Base-by-base conservation (phyloP, 2,113 vertebrate genomes). In the Lepus timidus region DNA sequence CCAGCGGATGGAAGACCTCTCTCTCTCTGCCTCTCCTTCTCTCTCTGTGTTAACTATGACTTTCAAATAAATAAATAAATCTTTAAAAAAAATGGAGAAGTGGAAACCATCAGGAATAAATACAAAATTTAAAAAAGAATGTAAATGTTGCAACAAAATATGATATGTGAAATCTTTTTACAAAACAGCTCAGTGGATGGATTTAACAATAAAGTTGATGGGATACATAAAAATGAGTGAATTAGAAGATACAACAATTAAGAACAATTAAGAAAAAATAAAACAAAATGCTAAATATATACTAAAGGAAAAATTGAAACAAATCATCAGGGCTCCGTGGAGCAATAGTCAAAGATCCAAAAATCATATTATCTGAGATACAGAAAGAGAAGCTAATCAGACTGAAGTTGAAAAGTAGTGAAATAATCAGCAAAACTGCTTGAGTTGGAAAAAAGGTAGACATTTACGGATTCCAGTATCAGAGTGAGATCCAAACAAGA, bases 121-220 rank as follows among this genome's bases (percentile, higher is more conserved):
- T 11, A 62, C 7, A 11, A 27, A 14, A 39, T 20, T 44, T 55
- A 19, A 36, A 29, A 9, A 33, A 8, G 88, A 61, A 49, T 27
- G 33, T 75, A 27, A 67, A 68, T 70, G 65, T 49, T 91, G 55
- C 16, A 93, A 20, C 4, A 64, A 5, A 84, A 90, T 79, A 58
- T 51, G 14, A 58, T 67, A n/a, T 51, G 33, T 1, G 33, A 2
- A 64, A 74, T 36, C n/a, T 22, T 27, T 20, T 44, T 44, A 44
- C 44, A 20, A 82, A 64, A 65, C 49, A 44, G 44, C 13, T 31
- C 2, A 78, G 0, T 27, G 8, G 4, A n/a, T 92, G 8, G 1
- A 14, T 5, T 27, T 10, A 39, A 36, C 31, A 68, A 81, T 8
- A 75, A 12, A 82, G 84, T 51, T 76, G 8, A 78, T 17, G 9